phyloP scores from a whole-genome alignment of 2,888 invertebrate genomes.

The Cephus runcator region DNA sequence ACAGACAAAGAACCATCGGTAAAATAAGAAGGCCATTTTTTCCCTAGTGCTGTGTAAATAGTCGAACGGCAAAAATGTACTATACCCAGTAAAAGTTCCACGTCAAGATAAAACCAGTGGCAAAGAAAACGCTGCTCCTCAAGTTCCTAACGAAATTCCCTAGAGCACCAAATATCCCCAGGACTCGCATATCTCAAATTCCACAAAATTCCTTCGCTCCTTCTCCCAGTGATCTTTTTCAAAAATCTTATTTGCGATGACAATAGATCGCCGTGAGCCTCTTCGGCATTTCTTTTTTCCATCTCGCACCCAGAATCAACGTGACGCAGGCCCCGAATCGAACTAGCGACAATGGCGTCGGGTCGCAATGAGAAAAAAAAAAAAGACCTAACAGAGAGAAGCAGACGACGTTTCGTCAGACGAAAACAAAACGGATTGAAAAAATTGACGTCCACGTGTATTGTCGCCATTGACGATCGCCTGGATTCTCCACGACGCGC shows the following conservation, averaged over 20 bases:
- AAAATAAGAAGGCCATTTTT: too few relatives aligned
- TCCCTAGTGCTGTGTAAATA: too few relatives aligned
- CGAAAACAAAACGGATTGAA: neutral
- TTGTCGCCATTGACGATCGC: neutral
- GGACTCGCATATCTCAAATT: neutral
- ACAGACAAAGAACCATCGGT: neutral
- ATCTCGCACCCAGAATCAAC: neutral
- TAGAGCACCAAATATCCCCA: neutral
- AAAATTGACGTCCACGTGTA: neutral
- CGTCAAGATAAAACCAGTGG: too few relatives aligned
- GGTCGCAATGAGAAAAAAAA: neutral
- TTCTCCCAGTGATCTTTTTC: neutral
- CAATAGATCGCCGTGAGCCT: neutral
- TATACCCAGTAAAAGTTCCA: too few relatives aligned
- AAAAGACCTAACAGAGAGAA: neutral
- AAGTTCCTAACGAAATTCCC: neutral
- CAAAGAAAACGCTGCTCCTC: neutral
- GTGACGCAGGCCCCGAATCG: neutral
- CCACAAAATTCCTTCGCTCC: too few relatives aligned
- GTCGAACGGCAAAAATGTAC: too few relatives aligned
- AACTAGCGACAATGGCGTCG: neutral
- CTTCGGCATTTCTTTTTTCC: neutral
- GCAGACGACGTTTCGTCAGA: neutral
- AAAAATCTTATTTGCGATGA: neutral
- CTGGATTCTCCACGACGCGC: conserved; percentile 10